These are phyloP conservation scores for Euura saliciscinereae DNA, from an alignment of 1,140 invertebrate genomes.

Conservation along the genomic window DNA sequence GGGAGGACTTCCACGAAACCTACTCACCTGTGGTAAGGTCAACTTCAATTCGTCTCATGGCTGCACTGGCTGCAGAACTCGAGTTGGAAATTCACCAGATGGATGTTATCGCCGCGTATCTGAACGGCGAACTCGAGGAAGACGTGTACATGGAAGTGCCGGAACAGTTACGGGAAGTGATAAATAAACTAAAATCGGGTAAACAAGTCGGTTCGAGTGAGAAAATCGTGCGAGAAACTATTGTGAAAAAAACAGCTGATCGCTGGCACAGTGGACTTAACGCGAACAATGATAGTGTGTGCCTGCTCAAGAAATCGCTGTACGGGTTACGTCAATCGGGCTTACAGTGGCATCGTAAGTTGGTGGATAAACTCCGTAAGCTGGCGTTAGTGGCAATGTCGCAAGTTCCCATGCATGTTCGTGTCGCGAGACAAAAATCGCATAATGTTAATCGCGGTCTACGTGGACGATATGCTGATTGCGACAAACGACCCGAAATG, in stretches of 20 bases:
- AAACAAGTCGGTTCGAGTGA: conserved; percentile 7
- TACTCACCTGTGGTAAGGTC: too few species aligned
- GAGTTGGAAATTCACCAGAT: too few species aligned
- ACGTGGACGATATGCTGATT: conserved; percentile 26
- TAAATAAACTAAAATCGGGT: background rate
- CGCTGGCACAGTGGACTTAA: conserved; percentile 12
- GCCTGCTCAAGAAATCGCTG: conserved; percentile 25
- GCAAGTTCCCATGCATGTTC: conserved; percentile 15
- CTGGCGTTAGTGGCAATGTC: conserved; percentile 13
- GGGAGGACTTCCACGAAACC: conserved; percentile 37
- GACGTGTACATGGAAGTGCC: conserved; percentile 23
- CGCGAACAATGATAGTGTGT: conserved; percentile 18
- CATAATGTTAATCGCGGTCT: conserved; percentile 18
- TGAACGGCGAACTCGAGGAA: conserved; percentile 28
- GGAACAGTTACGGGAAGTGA: background rate
- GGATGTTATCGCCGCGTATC: conserved; percentile 26
- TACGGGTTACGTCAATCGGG: conserved; percentile 41
- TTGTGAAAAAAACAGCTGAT: background rate
- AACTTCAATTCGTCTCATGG: too few species aligned
- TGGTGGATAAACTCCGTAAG: conserved; percentile 16
- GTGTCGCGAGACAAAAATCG: background rate
- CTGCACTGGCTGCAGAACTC: too few species aligned
- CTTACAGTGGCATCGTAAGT: conserved; percentile 30
- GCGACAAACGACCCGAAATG: conserved; percentile 15
- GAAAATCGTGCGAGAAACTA: background rate